These are phyloP conservation scores for Crioceris asparagi DNA, from an alignment of 2,888 invertebrate species.

Conservation along the genomic window DNA sequence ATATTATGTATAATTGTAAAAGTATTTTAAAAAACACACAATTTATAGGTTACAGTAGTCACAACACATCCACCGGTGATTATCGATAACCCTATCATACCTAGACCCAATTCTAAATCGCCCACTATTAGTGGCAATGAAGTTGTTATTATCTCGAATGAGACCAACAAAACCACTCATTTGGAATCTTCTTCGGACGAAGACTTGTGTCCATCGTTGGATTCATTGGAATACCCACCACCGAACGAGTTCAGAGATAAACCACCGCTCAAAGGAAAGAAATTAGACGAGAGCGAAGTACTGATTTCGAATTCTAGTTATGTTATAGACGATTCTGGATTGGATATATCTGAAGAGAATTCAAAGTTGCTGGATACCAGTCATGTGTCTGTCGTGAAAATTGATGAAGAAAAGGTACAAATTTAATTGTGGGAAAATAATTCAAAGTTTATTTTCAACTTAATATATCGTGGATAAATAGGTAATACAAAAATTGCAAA, in stretches of 20 bases:
- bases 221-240: constrained; percentile 57
- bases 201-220: constrained; percentile 62
- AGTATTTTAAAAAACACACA: too few species aligned
- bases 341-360: constrained; percentile 43
- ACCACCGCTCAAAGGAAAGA: constrained; percentile 45
- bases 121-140: constrained; percentile 50
- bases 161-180: constrained; percentile 60
- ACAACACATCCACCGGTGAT: constrained; percentile 75
- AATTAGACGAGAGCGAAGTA: constrained; percentile 79
- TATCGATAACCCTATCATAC: constrained; percentile 46
- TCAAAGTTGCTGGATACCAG: constrained; percentile 56
- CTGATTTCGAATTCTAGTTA: constrained; percentile 64
- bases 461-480: too few species aligned
- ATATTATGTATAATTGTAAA: too few species aligned
- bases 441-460: too few species aligned
- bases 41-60: constrained; percentile 62
- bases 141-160: constrained; percentile 70
- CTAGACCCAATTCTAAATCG: constrained; percentile 38
- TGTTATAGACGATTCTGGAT: constrained; percentile 54
- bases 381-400: constrained; percentile 85
- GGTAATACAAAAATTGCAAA: too few species aligned
- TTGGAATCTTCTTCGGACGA: constrained; percentile 57
- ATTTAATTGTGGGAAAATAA: too few species aligned
- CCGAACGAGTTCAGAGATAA: constrained; percentile 37
- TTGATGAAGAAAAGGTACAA: constrained; percentile 60